phyloP scores from a whole-genome alignment of 2,888 invertebrate genomes.

The Chesias legatella region DNA sequence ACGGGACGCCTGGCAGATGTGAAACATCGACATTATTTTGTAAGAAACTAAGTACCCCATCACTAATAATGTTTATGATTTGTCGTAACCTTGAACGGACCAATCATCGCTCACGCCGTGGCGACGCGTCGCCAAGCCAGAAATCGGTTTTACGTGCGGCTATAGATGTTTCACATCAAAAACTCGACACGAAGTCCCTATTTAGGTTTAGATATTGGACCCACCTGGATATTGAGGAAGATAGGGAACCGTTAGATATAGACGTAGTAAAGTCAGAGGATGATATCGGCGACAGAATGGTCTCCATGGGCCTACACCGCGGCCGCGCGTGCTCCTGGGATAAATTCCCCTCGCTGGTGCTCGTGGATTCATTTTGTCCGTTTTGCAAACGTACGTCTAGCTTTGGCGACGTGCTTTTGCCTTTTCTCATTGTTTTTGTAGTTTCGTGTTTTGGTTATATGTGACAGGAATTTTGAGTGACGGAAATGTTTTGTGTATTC shows the following conservation, averaged over 20 bases:
- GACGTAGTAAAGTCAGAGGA: conserved; percentile 21
- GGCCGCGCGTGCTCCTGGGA: conserved; percentile 34
- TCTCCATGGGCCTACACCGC: conserved; percentile 3
- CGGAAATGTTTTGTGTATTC: too few relatives aligned
- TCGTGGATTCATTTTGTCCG: background rate
- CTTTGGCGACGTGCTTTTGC: conserved; percentile 3
- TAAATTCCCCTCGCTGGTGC: conserved; percentile 3
- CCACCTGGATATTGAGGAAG: conserved; percentile 37
- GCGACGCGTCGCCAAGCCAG: too few relatives aligned
- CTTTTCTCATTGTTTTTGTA: conserved; percentile 14
- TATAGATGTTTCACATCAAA: too few relatives aligned
- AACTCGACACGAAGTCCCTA: too few relatives aligned
- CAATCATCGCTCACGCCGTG: too few relatives aligned
- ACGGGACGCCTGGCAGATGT: too few relatives aligned
- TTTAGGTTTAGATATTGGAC: too few relatives aligned
- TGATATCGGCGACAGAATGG: conserved; percentile 15
- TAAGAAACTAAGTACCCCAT: too few relatives aligned
- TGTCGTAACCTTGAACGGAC: too few relatives aligned
- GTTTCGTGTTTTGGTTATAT: background rate
- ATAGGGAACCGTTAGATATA: conserved; percentile 26
- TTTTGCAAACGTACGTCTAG: conserved; percentile 5
- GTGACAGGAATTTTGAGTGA: conserved; percentile 23
- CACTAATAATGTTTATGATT: too few relatives aligned
- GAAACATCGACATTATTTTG: too few relatives aligned
- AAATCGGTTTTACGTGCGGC: too few relatives aligned